phyloP scores from a whole-genome alignment of 2,888 invertebrate species.

The Drosophila mettleri region DNA sequence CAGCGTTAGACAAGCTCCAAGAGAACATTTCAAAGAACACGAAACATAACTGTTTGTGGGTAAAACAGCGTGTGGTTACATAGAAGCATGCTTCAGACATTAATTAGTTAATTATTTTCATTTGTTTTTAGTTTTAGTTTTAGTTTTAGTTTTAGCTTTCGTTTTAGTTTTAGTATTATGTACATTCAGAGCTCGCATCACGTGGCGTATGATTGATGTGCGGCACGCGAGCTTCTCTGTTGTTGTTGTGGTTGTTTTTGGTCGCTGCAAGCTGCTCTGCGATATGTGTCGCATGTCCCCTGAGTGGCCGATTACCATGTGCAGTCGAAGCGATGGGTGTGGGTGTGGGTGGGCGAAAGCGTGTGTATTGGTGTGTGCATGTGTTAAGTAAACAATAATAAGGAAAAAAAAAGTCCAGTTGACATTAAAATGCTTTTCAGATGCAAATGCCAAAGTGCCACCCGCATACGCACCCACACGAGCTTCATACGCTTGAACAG shows the following conservation, averaged over 20 bases:
- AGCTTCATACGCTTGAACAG: conserved; percentile 1
- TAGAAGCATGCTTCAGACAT: conserved; percentile 16
- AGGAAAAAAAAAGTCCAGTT: conserved; percentile 1
- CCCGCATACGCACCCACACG: conserved; percentile 6
- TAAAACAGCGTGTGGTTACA: conserved; percentile 5
- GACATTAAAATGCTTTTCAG: conserved; percentile 14
- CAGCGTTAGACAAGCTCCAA: conserved; percentile 66
- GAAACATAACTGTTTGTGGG: conserved; percentile 8
- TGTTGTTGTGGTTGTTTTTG: conserved; percentile 2
- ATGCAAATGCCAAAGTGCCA: conserved; percentile 23
- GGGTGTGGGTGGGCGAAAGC: conserved; percentile 5
- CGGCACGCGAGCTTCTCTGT: conserved; percentile 2
- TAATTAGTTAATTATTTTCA: conserved; percentile 1
- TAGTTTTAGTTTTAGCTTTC: neutral
- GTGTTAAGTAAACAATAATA: conserved; percentile 14
- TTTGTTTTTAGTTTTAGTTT: neutral
- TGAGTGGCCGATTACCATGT: conserved; percentile 69
- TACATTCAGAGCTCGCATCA: conserved; percentile 13
- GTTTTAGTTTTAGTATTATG: neutral
- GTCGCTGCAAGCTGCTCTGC: conserved; percentile 27
- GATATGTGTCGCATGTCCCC: conserved; percentile 25
- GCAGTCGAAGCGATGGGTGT: conserved; percentile 7
- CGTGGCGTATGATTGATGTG: conserved; percentile 68
- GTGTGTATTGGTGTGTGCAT: neutral
- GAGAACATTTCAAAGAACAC: neutral